These are phyloP conservation scores for Dysmachus trigonus DNA, from an alignment of 2,888 invertebrate species.

Conservation along the genomic window DNA sequence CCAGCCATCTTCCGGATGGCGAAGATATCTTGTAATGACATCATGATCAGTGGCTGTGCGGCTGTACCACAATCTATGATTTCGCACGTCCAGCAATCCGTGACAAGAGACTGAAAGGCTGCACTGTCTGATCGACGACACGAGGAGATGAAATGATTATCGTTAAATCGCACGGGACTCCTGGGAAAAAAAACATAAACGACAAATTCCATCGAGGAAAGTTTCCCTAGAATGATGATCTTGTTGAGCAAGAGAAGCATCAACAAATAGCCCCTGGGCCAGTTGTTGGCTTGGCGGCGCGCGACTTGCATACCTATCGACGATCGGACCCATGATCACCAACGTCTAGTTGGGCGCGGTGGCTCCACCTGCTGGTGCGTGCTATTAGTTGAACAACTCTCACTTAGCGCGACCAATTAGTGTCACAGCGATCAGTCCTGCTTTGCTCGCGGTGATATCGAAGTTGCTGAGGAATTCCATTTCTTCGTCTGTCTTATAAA, in stretches of 20 bases:
- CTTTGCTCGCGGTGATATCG: not conserved
- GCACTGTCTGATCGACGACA: not conserved
- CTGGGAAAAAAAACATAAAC: not conserved
- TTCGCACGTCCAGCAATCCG: not conserved
- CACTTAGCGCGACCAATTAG: not conserved
- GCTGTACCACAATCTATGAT: not conserved
- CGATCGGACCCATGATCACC: not conserved
- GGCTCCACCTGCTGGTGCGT: not conserved
- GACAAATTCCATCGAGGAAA: not conserved
- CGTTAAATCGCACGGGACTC: not conserved
- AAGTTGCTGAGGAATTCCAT: not conserved
- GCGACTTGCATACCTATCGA: not conserved
- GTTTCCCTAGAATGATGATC: not conserved
- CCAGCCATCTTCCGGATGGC: not conserved
- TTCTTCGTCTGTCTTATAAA: not conserved
- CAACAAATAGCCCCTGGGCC: not conserved
- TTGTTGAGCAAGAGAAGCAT: not conserved
- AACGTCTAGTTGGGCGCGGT: not conserved
- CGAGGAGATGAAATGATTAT: not conserved
- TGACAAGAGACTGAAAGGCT: not conserved
- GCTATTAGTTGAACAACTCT: not conserved
- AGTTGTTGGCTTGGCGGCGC: not conserved
- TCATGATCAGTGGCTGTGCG: not conserved
- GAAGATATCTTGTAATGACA: not conserved
- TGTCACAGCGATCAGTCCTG: not conserved